phyloP scores from a whole-genome alignment of 2,113 vertebrate genomes.

The Lanius collurio region DNA sequence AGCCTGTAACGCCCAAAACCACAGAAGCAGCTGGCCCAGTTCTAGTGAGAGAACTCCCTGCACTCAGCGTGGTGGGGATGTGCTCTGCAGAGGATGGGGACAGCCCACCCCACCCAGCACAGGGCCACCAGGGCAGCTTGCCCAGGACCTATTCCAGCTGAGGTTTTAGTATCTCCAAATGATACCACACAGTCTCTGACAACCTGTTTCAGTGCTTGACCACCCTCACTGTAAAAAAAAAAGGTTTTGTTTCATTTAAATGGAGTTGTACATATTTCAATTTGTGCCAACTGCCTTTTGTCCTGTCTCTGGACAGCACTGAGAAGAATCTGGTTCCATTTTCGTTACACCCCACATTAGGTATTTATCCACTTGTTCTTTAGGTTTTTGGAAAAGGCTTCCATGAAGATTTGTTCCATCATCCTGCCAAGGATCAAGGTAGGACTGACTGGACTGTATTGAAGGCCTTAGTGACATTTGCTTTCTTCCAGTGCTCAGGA shows the following conservation, averaged over 20 bases:
- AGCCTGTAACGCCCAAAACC: not conserved
- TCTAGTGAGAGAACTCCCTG: not conserved
- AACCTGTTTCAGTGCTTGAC: not conserved
- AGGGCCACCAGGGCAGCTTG: not conserved
- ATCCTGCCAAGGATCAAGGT: not conserved
- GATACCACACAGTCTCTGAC: not conserved
- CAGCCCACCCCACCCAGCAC: not conserved
- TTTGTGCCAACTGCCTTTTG: not conserved
- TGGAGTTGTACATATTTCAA: not conserved
- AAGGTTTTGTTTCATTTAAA: fast-evolving
- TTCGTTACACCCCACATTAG: not conserved
- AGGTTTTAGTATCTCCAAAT: not conserved
- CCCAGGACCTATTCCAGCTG: not conserved
- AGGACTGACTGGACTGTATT: not conserved
- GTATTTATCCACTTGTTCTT: not conserved
- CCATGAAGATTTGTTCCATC: not conserved
- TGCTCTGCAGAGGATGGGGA: not conserved
- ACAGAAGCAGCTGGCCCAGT: not conserved
- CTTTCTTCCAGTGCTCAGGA: not conserved
- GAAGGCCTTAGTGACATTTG: not conserved
- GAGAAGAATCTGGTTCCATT: not conserved
- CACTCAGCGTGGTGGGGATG: not conserved
- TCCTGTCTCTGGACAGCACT: not conserved
- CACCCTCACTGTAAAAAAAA: not conserved
- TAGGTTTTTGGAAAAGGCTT: not conserved